Conservation (phyloP, 23 tunicate species). For the Halocynthia roretzi region DNA sequence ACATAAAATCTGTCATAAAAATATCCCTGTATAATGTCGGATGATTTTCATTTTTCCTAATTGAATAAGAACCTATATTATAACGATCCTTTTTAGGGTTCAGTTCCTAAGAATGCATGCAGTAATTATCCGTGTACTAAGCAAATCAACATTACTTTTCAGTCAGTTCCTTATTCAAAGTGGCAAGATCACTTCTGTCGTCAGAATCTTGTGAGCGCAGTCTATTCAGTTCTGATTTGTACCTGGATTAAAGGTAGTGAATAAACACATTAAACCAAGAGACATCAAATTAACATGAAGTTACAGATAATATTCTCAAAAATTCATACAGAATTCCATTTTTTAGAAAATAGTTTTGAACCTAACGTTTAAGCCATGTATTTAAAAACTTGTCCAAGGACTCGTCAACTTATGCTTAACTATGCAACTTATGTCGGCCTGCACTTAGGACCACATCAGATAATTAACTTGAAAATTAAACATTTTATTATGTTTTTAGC, state of each 20-base stretch:
- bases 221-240: constrained; percentile 41
- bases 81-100: too few relatives aligned
- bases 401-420: too few relatives aligned
- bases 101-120: too few relatives aligned
- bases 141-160: constrained; percentile 24
- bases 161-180: constrained; percentile 32
- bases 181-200: constrained; percentile 25
- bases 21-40: too few relatives aligned
- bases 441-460: too few relatives aligned
- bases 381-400: too few relatives aligned
- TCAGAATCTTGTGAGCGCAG: constrained; percentile 59
- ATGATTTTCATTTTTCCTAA: too few relatives aligned
- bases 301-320: not conserved
- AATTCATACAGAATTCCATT: not conserved
- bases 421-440: too few relatives aligned
- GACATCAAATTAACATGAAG: not conserved
- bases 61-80: too few relatives aligned
- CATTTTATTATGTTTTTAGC: too few relatives aligned
- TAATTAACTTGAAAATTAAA: too few relatives aligned
- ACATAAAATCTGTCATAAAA: too few relatives aligned
- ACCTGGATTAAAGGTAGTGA: constrained; percentile 10
- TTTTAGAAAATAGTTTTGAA: not conserved
- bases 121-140: not conserved
- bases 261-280: not conserved
- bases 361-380: not conserved